Base-by-base conservation (phyloP, 2,888 invertebrate genomes). In the Steinernema scapterisci region DNA sequence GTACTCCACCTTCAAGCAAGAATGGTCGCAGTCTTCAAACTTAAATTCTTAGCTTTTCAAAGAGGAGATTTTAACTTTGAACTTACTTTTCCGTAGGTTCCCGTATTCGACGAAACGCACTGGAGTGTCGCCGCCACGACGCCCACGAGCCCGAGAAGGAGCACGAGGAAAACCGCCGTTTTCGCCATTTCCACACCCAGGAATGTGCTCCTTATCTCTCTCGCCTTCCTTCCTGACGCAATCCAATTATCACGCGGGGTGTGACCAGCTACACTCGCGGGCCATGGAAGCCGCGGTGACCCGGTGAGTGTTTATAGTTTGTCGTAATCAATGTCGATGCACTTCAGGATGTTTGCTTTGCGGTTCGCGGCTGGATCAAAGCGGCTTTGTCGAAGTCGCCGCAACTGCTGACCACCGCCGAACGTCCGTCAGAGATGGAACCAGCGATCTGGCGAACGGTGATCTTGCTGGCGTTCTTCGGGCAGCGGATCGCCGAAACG, bases 301-400 rank as follows among this genome's bases (percentile, higher is more conserved):
- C 48, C 48, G 16, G 6, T 48, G n/a, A 16, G 19, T 48, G 48
- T 48, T 19, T 48, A 16, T 19, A 19, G 5, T 48, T 48, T 19
- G 48, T 19, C 19, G 19, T 19, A 48, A 48, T 25, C 54, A 21
- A 6, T 11, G 54, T 54, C 27, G 38, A 38, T 9, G 25, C 63
- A 31, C 63, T 63, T 38, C 27, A 31, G 63, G 31, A 13, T 31
- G 63, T 63, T 63, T 63, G 63, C 31, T 63, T 31, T 31, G 25
- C 63, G 25, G 13, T 31, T 27, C 63, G 63, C 63, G 63, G 31
- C 27, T 27, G 63, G 31, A 31, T 63, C 63, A 63, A 63, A 63
- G 63, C 27, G 27, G 16, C 63, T 31, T 31, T 63, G 48, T 7
- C 48, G 48, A 38, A 38, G 38, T 38, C 38, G 38, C 9, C 38